phyloP scores from a whole-genome alignment of 2,888 invertebrate genomes.

The Graphium colonna region DNA sequence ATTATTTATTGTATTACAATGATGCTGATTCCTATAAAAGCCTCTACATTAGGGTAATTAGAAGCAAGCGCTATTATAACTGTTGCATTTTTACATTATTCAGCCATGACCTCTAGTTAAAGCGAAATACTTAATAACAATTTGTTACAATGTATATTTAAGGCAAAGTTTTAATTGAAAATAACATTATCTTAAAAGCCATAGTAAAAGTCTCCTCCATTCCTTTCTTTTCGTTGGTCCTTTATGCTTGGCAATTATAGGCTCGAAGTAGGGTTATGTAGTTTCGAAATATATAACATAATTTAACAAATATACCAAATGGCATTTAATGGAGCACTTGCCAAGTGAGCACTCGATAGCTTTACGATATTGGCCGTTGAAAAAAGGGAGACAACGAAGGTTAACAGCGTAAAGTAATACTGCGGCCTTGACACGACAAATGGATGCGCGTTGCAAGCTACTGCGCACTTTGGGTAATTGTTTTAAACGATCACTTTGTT shows the following conservation, averaged over 20 bases:
- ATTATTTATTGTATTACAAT: no score
- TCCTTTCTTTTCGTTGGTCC: no score
- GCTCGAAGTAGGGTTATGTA: background rate
- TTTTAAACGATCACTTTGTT: no score
- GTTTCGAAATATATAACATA: background rate
- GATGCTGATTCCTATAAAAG: no score
- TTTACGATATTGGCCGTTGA: conserved; percentile 6
- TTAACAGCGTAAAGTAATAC: conserved; percentile 30
- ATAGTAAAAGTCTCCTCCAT: background rate
- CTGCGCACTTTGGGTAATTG: no score
- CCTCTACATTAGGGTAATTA: no score
- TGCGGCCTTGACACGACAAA: conserved; percentile 47
- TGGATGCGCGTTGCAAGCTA: conserved; percentile 28
- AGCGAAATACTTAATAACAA: no score
- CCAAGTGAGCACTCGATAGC: conserved; percentile 5
- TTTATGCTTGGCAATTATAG: background rate
- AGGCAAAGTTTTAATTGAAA: no score
- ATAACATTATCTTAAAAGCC: background rate
- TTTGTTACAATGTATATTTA: no score
- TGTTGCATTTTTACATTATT: no score
- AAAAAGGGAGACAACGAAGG: conserved; percentile 27
- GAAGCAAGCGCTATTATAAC: no score
- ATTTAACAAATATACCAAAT: background rate
- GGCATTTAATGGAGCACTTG: background rate
- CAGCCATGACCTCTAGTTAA: no score